Conservation (phyloP, 2,888 invertebrate species). For the Leptopilina drosophilae region DNA sequence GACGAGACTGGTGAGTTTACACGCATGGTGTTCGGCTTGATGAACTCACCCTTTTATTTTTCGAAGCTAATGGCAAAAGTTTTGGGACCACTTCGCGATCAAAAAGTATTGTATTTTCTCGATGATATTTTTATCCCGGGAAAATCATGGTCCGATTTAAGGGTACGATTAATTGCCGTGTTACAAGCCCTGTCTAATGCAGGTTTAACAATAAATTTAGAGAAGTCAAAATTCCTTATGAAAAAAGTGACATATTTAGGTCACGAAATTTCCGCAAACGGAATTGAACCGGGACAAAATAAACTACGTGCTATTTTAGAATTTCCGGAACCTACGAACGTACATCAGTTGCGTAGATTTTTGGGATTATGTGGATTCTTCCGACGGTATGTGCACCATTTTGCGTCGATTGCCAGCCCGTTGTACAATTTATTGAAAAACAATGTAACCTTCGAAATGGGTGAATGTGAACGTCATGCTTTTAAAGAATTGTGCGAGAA, state of each 20-base stretch:
- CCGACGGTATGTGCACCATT: background rate
- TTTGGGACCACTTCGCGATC: conserved; percentile 48
- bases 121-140: conserved; percentile 64
- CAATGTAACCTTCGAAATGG: too few relatives aligned
- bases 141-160: conserved; percentile 56
- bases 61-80: conserved; percentile 44
- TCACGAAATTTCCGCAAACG: background rate
- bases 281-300: background rate
- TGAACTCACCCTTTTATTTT: conserved; percentile 60
- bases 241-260: background rate
- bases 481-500: too few relatives aligned
- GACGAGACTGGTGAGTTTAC: conserved; percentile 43
- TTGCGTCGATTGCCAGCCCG: background rate
- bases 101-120: conserved; percentile 60
- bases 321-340: background rate
- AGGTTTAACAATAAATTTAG: too few relatives aligned
- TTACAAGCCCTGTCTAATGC: conserved; percentile 56
- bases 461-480: too few relatives aligned
- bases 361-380: background rate
- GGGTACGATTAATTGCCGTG: conserved; percentile 51
- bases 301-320: background rate
- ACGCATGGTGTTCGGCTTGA: conserved; percentile 61
- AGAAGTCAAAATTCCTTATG: too few relatives aligned
- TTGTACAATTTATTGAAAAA: background rate
- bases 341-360: background rate